Conservation (phyloP, 23 tunicate species). For the Oikopleura dioica region DNA sequence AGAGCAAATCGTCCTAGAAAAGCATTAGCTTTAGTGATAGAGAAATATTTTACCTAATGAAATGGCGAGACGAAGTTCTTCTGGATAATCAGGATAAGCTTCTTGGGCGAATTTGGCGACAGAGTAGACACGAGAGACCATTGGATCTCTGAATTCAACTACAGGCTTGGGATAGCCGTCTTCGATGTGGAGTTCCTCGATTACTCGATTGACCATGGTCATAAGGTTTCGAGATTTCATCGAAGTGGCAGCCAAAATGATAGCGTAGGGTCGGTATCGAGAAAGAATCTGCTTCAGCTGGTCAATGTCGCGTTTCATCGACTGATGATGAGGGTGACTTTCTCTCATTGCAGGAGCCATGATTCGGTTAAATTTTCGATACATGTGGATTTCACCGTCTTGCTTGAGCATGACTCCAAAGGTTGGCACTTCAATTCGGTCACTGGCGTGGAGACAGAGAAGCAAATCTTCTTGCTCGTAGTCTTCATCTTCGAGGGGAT, state of each 20-base stretch:
- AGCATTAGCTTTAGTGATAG: too few species aligned
- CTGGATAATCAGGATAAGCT: conserved; percentile 77
- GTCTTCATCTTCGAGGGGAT: conserved; percentile 3
- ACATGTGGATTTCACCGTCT: neutral
- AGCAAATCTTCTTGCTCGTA: neutral
- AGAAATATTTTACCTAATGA: too few species aligned
- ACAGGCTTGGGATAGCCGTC: neutral
- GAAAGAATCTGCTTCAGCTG: neutral
- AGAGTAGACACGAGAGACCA: neutral
- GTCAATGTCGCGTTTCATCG: neutral
- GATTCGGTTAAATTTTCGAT: neutral
- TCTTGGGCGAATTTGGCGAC: conserved; percentile 16
- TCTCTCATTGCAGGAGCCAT: neutral
- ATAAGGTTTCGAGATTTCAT: neutral
- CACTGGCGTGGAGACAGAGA: neutral
- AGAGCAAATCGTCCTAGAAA: conserved; percentile 61
- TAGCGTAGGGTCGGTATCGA: neutral
- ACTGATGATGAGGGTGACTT: neutral
- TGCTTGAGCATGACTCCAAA: neutral
- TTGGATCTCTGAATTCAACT: neutral
- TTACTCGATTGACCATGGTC: neutral
- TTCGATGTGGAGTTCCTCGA: neutral
- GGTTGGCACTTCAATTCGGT: neutral
- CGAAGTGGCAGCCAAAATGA: neutral
- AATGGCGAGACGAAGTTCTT: conserved; percentile 49